A percentile compares a stretch with the other conserved stretches of the same genome.
These are phyloP conservation scores for Calcarius lapponicus DNA, from an alignment of 2,797 vertebrate genomes.

Conservation along the genomic window DNA sequence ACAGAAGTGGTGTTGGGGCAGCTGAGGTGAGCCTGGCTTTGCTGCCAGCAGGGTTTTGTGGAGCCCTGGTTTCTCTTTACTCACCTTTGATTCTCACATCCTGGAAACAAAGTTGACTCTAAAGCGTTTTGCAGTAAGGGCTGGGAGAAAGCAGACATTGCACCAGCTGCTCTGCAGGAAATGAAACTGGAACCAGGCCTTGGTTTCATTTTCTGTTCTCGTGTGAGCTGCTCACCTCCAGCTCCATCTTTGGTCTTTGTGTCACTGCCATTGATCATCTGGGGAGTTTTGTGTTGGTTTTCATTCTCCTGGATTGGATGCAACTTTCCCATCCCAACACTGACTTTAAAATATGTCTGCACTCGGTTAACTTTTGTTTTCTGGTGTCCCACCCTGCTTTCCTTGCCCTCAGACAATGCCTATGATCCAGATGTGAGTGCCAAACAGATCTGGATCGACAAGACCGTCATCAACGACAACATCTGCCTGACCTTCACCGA, in stretches of 20 bases:
- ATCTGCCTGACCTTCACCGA: slow-evolving; percentile 91
- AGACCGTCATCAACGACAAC: slow-evolving; percentile 77
- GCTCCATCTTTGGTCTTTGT: neutral
- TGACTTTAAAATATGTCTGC: neutral
- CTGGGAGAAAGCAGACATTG: neutral
- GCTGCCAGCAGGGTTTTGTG: neutral
- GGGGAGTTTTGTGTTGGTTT: neutral
- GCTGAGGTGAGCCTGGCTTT: neutral
- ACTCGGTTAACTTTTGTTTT: neutral
- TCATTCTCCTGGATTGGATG: too few species aligned
- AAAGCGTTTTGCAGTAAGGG: neutral
- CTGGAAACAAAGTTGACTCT: neutral
- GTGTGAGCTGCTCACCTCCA: rapidly evolving
- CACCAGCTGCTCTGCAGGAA: neutral
- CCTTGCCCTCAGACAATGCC: slow-evolving; percentile 86
- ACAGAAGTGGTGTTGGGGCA: neutral
- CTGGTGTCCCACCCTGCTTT: neutral
- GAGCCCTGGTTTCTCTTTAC: neutral
- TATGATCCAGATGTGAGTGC: slow-evolving; percentile 95
- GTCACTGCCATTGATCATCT: neutral
- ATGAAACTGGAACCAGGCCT: neutral
- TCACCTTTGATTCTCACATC: neutral
- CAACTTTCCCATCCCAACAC: neutral
- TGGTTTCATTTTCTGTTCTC: neutral
- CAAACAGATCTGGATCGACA: slow-evolving; percentile 96